phyloP scores from a whole-genome alignment of 2,888 invertebrate genomes.

The Papilio protenor region DNA sequence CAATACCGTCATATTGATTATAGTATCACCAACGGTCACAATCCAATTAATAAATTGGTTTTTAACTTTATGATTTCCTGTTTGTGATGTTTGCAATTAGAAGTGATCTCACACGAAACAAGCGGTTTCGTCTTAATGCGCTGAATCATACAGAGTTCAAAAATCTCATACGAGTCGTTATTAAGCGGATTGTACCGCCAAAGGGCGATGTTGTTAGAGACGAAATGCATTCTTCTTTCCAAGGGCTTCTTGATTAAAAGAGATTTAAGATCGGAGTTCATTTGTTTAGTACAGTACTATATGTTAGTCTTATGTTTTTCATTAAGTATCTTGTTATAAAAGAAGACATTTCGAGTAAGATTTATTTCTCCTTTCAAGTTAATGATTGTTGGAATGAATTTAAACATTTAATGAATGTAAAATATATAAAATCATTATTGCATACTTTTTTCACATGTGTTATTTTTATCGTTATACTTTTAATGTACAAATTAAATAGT shows the following conservation, averaged over 20 bases:
- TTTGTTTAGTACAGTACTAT: background rate
- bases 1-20: background rate
- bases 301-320: background rate
- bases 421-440: background rate
- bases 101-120: conserved; percentile 30
- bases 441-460: background rate
- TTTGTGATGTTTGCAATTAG: conserved; percentile 24
- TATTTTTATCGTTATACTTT: background rate
- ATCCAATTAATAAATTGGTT: conserved; percentile 15
- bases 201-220: background rate
- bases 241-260: conserved; percentile 7
- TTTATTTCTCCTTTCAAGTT: background rate
- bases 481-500: conserved; percentile 8
- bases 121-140: conserved; percentile 12
- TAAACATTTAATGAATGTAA: background rate
- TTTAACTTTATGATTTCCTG: conserved; percentile 8
- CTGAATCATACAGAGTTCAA: conserved; percentile 35
- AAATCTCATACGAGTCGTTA: conserved; percentile 24
- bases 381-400: background rate
- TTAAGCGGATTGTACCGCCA: conserved; percentile 22
- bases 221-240: background rate
- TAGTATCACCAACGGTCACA: too few species aligned
- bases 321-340: background rate
- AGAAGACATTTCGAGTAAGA: background rate
- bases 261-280: background rate